phyloP scores from a whole-genome alignment of 1,140 invertebrate species.

The Formica selysi region DNA sequence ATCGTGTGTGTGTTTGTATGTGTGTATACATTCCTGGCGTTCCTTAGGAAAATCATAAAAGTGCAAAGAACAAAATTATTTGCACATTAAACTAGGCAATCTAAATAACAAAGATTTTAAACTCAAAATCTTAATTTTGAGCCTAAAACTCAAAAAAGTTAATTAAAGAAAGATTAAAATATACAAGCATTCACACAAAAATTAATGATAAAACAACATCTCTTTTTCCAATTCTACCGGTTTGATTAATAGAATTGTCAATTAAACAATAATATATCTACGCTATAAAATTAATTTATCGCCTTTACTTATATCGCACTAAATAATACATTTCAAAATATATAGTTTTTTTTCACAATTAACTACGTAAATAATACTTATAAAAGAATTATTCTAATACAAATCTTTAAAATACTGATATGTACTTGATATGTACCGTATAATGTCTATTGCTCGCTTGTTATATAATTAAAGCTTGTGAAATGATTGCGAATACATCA shows the following conservation, averaged over 20 bases:
- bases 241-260: neutral
- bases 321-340: neutral
- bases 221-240: neutral
- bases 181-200: neutral
- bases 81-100: neutral
- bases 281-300: neutral
- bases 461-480: constrained; percentile 30
- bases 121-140: neutral
- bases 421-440: neutral
- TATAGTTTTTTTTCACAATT: neutral
- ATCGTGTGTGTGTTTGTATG: neutral
- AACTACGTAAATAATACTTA: neutral
- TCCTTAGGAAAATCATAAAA: neutral
- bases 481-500: neutral
- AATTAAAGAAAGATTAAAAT: neutral
- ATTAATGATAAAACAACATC: neutral
- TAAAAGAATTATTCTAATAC: neutral
- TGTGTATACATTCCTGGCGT: neutral
- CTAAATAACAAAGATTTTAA: neutral
- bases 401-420: neutral
- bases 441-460: neutral
- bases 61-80: neutral
- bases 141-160: neutral
- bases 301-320: neutral
- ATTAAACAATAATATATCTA: too few species aligned